Base-by-base conservation (phyloP, 2,797 vertebrate genomes). In the Pogonophryne albipinna region DNA sequence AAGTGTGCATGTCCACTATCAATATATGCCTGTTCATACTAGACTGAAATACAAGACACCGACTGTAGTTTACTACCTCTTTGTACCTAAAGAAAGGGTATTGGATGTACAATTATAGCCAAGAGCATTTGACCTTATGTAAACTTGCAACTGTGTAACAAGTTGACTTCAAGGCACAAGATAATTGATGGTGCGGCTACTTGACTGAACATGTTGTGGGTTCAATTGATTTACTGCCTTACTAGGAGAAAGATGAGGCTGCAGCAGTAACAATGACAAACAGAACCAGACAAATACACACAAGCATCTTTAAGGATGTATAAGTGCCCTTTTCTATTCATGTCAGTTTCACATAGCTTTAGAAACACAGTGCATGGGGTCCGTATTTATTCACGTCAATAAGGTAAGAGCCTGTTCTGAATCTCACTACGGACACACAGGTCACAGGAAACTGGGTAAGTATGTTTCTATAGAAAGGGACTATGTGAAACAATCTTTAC, bases 361-460 rank as follows among this genome's bases (percentile, higher is more conserved):
- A 56, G 68, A 44, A 66, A 19, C 56, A 72, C 59, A 15, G 27
- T 44, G 72, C 75, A 73, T 84, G 82, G 23, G 55, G 44, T 52
- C 52, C 31, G 65, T 27, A 3, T 66, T 19, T 3, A 12, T 50
- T 78, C 27, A 44, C 51, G 38, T 71, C 46, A 51, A 12, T 44
- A 71, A 91, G 88, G 86, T 91, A 92, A 89, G 85, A 80, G 84
- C 82, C 86, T 87, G 82, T 65, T 83, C 51, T 59, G 52, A 79
- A 79, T 72, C 58, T 56, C 74, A 38, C 65, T 66, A 51, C 53
- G 73, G 23, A 77, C 62, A 55, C 50, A 60, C 41, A 71, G 47
- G 23, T 57, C 71, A 86, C 38, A 79, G 53, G 38, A 79, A 59
- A 63, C 59, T 57, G 51, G 17, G 14, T 89, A 86, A 89, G 87